Percentiles rank a stretch among this genome's conserved stretches.
These are phyloP conservation scores for Ecdyonurus torrentis DNA, from an alignment of 2,888 invertebrate genomes.

Conservation along the genomic window DNA sequence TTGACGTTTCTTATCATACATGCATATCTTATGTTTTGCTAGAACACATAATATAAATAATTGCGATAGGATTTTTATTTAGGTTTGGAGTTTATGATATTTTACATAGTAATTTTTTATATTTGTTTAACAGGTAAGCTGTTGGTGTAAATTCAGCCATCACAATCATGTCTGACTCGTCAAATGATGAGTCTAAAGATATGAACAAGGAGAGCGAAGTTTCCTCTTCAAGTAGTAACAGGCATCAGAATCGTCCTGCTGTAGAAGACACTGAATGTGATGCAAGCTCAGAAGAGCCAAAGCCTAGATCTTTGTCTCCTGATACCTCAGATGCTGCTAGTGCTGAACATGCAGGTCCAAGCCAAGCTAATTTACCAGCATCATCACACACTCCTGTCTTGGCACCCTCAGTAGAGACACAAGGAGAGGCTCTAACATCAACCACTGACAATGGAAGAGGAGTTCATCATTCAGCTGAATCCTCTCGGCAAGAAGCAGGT, in stretches of 20 bases:
- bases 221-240: conserved; percentile 7
- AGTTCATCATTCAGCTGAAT: neutral
- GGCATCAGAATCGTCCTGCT: neutral
- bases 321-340: neutral
- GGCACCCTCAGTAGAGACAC: neutral
- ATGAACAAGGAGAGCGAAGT: conserved; percentile 7
- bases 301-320: neutral
- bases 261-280: neutral
- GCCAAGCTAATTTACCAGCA: neutral
- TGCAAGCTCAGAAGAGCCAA: neutral
- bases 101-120: no score
- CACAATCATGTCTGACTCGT: neutral
- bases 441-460: neutral
- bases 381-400: neutral
- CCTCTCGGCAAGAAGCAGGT: neutral
- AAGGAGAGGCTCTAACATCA: neutral
- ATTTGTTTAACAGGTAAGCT: no score
- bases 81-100: no score
- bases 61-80: no score
- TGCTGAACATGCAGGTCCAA: neutral
- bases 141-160: no score
- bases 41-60: no score
- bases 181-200: neutral
- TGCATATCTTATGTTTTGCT: no score
- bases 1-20: no score